These are phyloP conservation scores for Mormyrus iriodes DNA, from an alignment of 2,113 vertebrate species.

Conservation along the genomic window DNA sequence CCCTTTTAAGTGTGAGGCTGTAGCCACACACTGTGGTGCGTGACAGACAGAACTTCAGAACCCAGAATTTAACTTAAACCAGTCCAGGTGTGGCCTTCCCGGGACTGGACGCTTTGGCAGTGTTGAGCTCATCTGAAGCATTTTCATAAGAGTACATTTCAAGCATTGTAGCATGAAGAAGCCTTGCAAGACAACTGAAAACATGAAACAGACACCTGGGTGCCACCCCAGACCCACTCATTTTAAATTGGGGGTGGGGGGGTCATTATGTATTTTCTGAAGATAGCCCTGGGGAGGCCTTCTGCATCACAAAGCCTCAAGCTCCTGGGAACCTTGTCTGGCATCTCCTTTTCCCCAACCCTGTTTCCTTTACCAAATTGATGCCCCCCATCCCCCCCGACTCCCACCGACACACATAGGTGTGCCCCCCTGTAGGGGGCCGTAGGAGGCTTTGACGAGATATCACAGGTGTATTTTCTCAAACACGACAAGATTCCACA, in stretches of 20 bases:
- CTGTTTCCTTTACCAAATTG: background rate
- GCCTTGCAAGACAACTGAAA: background rate
- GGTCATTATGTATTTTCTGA: background rate
- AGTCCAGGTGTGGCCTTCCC: background rate
- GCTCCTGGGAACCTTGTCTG: background rate
- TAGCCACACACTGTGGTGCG: background rate
- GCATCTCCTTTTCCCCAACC: background rate
- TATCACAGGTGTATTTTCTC: slow-evolving; percentile 13
- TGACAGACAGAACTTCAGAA: background rate
- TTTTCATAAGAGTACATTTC: background rate
- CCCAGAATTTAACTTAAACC: background rate
- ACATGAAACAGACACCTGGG: background rate
- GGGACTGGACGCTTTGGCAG: background rate
- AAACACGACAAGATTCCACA: slow-evolving; percentile 6
- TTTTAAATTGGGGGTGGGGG: background rate
- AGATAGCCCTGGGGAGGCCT: background rate
- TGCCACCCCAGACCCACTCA: background rate
- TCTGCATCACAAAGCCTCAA: background rate
- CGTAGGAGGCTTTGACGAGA: slow-evolving; percentile 16
- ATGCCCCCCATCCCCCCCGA: background rate
- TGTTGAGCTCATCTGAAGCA: background rate
- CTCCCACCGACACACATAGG: background rate
- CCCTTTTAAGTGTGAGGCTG: background rate
- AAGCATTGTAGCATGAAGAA: background rate
- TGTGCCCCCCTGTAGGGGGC: slow-evolving; percentile 19